Evolutionary conservation across 2,797 vertebrate genomes (phyloP).

Genomic region (Falco columbarius): DNA sequence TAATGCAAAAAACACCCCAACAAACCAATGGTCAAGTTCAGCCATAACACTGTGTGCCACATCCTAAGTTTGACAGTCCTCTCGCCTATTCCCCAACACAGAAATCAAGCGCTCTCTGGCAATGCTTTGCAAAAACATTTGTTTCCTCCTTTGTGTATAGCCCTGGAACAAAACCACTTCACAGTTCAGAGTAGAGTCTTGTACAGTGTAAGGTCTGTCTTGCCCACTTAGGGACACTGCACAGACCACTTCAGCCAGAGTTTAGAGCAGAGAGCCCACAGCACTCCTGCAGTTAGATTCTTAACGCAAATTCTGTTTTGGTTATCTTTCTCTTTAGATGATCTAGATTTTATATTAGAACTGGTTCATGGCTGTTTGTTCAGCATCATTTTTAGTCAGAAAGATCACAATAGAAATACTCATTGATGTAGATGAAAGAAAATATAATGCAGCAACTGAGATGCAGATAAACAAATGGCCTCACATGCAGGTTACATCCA

Average conservation of each 20-base stretch:
- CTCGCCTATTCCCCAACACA: background rate
- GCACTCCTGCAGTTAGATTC: background rate
- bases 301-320: background rate
- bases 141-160: background rate
- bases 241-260: background rate
- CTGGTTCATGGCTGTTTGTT: background rate
- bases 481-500: fast-evolving
- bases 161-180: background rate
- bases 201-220: background rate
- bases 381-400: background rate
- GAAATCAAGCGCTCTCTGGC: background rate
- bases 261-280: background rate
- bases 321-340: background rate
- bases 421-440: background rate
- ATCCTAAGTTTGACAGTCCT: background rate
- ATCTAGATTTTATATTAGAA: background rate
- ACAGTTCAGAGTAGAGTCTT: background rate
- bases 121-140: background rate
- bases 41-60: background rate
- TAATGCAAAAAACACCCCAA: background rate
- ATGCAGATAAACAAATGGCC: background rate
- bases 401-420: background rate
- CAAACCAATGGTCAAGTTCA: background rate
- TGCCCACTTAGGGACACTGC: background rate
- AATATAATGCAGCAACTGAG: background rate